Conservation (phyloP, 2,113 vertebrate species). For the Stomatorhinus ivindoensis region DNA sequence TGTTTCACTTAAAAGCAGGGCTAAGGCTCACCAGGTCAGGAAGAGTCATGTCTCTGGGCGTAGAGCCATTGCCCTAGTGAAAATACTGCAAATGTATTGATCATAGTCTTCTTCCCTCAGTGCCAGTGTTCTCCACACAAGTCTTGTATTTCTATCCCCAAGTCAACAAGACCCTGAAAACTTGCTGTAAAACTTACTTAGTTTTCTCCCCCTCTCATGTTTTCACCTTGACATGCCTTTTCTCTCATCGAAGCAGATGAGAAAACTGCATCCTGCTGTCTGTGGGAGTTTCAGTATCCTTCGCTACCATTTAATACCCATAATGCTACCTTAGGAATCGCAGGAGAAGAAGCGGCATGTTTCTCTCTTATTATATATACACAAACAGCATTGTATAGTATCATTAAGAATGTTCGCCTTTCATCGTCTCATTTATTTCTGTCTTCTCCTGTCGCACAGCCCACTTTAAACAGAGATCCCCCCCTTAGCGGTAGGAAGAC, state of each 20-base stretch:
- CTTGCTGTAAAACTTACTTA: constrained; percentile 44
- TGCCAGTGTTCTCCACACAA: constrained; percentile 29
- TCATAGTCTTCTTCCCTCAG: constrained; percentile 29
- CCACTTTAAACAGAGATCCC: constrained; percentile 17
- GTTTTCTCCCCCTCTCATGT: constrained; percentile 18
- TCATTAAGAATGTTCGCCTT: constrained; percentile 57
- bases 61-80: neutral
- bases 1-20: neutral
- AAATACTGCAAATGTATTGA: constrained; percentile 24
- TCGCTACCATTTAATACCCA: constrained; percentile 53
- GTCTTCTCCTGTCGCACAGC: constrained; percentile 28
- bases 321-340: constrained; percentile 57
- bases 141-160: constrained; percentile 38
- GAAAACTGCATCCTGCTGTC: constrained; percentile 37
- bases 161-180: constrained; percentile 30
- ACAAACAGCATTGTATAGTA: constrained; percentile 48
- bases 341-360: constrained; percentile 49
- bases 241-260: constrained; percentile 36
- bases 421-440: constrained; percentile 52
- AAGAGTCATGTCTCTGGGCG: neutral
- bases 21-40: neutral
- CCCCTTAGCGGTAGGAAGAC: constrained; percentile 38
- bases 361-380: constrained; percentile 26
- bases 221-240: constrained; percentile 50
- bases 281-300: constrained; percentile 38